Base-by-base conservation (phyloP, 1,140 invertebrate species). In the Nasonia giraulti region DNA sequence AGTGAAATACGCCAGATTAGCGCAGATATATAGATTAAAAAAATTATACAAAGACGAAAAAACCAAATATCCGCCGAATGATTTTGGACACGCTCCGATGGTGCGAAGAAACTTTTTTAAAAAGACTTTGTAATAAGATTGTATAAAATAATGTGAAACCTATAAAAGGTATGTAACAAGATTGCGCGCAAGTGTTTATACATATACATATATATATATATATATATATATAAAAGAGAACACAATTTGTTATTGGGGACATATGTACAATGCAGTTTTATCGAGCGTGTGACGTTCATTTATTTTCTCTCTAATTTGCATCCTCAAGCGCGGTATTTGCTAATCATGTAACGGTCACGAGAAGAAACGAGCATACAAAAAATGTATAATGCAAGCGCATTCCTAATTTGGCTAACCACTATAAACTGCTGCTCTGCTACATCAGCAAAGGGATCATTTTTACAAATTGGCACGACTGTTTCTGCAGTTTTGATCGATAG, bases 121-220 rank as follows among this genome's bases (percentile, higher is more conserved):
- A 88, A 89, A 89, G 89, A 90, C 89, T 90, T 90, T 90, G 88
- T 90, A 89, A 90, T 89, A 90, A 90, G 87, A 88, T 88, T 90
- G 87, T 90, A 90, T 89, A 90, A 84, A 80, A 88, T 89, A 89
- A 55, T 50, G 80, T 86, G 84, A 62, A 87, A 78, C 83, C 79
- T 87, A 82, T 27, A 73, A 33, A 68, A 69, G 44, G 8, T 33
- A 23, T 76, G 23, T 66, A 80, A 68, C 66, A 66, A 75, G 37
- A 44, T 81, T 68, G 14, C 37, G 50, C 66, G 79, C 73, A 82
- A 71, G 74, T 77, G 73, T 75, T 55, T 77, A 44, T 44, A 47
- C 5, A n/a, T 62, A 62, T n/a, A 62, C 2, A 14, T 17, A 50
- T 10, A 62, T 62, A 62, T 76, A 76, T 76, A 76, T 71, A 71